Evolutionary conservation across 2,797 vertebrate genomes (phyloP).

Genomic region (Acrossocheilus wenchowensis): DNA sequence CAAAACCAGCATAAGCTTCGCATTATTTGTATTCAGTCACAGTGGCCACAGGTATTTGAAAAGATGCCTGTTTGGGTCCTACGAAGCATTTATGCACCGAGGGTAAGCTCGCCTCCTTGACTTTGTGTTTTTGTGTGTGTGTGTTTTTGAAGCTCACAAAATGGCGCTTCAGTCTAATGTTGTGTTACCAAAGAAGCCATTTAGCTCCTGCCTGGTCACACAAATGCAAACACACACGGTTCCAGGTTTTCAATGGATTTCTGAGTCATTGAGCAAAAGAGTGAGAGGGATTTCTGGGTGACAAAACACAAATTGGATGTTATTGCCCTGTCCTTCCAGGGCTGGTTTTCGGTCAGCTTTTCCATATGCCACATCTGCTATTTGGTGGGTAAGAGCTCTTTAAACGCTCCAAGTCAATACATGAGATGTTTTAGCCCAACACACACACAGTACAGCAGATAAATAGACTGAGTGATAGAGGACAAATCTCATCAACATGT

Average conservation of each 20-base stretch:
- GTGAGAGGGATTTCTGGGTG: constrained; percentile 51
- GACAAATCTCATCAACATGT: constrained; percentile 28
- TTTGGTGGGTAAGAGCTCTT: constrained; percentile 11
- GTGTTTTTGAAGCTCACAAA: constrained; percentile 65
- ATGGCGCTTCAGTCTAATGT: constrained; percentile 62
- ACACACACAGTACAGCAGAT: constrained; percentile 48
- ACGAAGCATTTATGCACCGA: constrained; percentile 45
- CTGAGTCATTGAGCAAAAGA: constrained; percentile 57
- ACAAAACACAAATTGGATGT: constrained; percentile 34
- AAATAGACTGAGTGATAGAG: constrained; percentile 29
- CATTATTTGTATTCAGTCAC: constrained; percentile 48
- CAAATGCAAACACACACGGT: constrained; percentile 65
- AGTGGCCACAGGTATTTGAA: constrained; percentile 58
- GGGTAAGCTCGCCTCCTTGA: constrained; percentile 67
- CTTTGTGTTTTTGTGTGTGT: constrained; percentile 65
- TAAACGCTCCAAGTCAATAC: constrained; percentile 27
- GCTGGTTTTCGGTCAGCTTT: neutral
- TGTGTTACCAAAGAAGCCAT: constrained; percentile 67
- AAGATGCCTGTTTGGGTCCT: constrained; percentile 41
- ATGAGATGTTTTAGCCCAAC: constrained; percentile 50
- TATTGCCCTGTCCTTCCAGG: neutral
- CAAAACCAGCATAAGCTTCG: constrained; percentile 12
- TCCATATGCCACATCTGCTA: constrained; percentile 11
- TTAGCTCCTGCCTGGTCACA: constrained; percentile 71
- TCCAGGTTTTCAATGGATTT: constrained; percentile 64